These are phyloP conservation scores for Panzeria rudis DNA, from an alignment of 2,888 invertebrate species.

Conservation along the genomic window DNA sequence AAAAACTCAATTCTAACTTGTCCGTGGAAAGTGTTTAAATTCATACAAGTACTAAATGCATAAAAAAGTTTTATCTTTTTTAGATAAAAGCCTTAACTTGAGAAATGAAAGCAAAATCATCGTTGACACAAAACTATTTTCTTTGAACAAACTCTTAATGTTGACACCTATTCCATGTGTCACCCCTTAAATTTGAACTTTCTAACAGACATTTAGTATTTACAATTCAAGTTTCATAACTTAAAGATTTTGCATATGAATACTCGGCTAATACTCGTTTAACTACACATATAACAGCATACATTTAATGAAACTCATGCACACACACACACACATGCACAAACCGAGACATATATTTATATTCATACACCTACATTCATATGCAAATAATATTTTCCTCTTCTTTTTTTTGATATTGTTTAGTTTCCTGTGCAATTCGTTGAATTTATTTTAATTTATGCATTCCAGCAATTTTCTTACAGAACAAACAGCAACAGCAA, in stretches of 20 bases:
- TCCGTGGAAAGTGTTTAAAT: not conserved
- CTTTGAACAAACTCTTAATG: conserved; percentile 30
- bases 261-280: conserved; percentile 56
- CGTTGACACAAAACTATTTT: conserved; percentile 33
- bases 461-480: conserved; percentile 45
- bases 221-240: conserved; percentile 49
- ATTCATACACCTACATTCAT: conserved; percentile 5
- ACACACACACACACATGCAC: not conserved
- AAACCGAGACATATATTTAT: not conserved
- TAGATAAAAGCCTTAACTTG: conserved; percentile 8
- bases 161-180: conserved; percentile 43
- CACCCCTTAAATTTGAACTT: conserved; percentile 45
- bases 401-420: not conserved
- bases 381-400: conserved; percentile 1
- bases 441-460: conserved; percentile 62
- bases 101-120: conserved; percentile 6
- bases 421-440: conserved; percentile 20
- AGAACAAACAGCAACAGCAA: conserved; percentile 36
- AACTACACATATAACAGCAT: not conserved
- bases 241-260: conserved; percentile 61
- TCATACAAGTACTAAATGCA: not conserved
- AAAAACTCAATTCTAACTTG: conserved; percentile 9
- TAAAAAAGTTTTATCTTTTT: not conserved
- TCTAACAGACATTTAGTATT: conserved; percentile 26
- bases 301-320: no score